Conservation (phyloP, 1,140 invertebrate species). For the Calliphora vicina region DNA sequence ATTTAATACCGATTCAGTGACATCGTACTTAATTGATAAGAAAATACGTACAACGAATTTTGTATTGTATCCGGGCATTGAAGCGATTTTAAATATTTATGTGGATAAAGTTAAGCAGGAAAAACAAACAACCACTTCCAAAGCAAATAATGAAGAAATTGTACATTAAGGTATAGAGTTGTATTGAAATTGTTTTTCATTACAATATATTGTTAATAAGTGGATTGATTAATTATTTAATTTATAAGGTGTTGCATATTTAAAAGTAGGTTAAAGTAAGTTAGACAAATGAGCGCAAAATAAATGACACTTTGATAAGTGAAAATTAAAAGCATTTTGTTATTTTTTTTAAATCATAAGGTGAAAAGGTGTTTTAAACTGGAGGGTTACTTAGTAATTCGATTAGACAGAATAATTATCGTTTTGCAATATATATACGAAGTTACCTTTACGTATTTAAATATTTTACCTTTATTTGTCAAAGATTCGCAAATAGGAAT, state of each 20-base stretch:
- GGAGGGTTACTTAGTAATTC: too few species aligned
- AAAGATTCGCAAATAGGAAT: too few species aligned
- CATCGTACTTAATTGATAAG: constrained; percentile 57
- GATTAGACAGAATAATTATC: too few species aligned
- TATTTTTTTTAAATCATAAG: too few species aligned
- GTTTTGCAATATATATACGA: too few species aligned
- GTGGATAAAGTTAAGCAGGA: constrained; percentile 49
- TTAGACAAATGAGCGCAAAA: background rate
- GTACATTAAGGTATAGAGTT: constrained; percentile 2
- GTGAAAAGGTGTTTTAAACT: too few species aligned
- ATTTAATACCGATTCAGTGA: constrained; percentile 63
- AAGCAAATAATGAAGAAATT: constrained; percentile 31
- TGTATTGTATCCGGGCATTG: constrained; percentile 59
- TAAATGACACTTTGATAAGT: background rate
- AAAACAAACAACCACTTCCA: background rate
- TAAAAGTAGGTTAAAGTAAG: background rate
- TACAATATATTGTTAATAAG: constrained; percentile 4
- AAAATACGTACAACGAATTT: constrained; percentile 58
- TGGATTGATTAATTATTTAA: background rate
- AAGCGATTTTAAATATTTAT: constrained; percentile 59
- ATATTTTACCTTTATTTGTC: too few species aligned
- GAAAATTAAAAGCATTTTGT: too few species aligned
- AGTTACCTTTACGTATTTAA: too few species aligned
- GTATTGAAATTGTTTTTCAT: background rate
- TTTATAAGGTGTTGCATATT: constrained; percentile 11